Evolutionary conservation across 37 sponge, comb jelly and placozoan genomes (phyloP), one percentile per base, ranked within the genome.

Genomic region (Ephydatia muelleri): DNA sequence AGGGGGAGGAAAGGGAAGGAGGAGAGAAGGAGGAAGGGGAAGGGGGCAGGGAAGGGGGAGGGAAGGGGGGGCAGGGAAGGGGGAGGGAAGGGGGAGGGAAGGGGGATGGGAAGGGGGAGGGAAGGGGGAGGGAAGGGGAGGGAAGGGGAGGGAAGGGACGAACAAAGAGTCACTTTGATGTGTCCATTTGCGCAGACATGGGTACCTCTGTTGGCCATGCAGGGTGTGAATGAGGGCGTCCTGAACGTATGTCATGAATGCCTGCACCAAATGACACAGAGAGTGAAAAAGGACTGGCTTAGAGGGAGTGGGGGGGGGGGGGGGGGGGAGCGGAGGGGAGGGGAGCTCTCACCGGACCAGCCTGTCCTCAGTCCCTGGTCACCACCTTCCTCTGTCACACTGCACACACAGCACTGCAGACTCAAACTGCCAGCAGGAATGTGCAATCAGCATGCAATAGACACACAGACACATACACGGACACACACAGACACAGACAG

Each of bases 361-460:
- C 79, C 84, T 81, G 36, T 90, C 88, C 31, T 70, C 80, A 22
- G 85, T 86, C 3, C 94, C 94, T 22, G n/a, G 83, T 65, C 33
- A 94, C 67, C 23, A 94, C 85, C 85, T 94, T 94, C 82, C 81
- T 87, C 65, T 78, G 69, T 94, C 94, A 84, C 88, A 90, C 75
- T 87, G 91, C 38, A 90, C 25, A 82, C 94, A 90, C 32, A 82
- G 47, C 37, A 94, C 84, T n/a, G 73, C 48, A 72, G 71, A 72
- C 43, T 82, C 68, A 29, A 82, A 49, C 8, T 68, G 36, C 92
- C 83, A 47, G 8, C 73, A 22, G 36, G 11, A 49, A 47, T 14
- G 21, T 67, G n/a, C 9, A 75, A 43, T 37, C 66, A 57, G 65
- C 16, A 38, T 34, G 29, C 16, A 38, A 33, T n/a, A 6, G 8